Evolutionary conservation across 1,140 invertebrate species (phyloP), one percentile per base, ranked within the genome.

Genomic region (Camponotus pennsylvanicus): DNA sequence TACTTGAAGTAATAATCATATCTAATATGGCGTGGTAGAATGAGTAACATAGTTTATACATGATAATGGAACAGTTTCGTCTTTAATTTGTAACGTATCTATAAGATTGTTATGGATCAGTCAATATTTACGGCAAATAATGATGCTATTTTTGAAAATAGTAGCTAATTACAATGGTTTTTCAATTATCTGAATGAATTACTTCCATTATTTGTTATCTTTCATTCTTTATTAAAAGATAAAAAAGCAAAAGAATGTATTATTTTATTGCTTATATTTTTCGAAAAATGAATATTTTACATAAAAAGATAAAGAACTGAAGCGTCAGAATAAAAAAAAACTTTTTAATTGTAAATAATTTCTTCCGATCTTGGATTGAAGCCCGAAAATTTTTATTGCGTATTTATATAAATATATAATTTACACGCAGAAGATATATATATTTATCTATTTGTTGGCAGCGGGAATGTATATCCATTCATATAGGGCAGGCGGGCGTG

Each of bases 401-500:
- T n/a, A 27, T 55, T 15, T 76, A 76, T 40, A 27, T 27, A 27
- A 27, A 27, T 27, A 27, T 40, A 40, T 40, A 21, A n/a, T 49
- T 42, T 32, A 59, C 9, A 40, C 13, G 3, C 15, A 5, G 2
- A 13, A 2, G 1, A 76, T 7, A 59, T 59, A 42, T 37, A n/a
- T 86, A 42, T 73, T 83, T 55, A 83, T 85, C 86, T 71, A 80
- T 86, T 92, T 83, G 3, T 21, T 61, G 75, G 18, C 79, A 95
- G 94, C 87, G 94, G 59, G 97, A 97, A 94, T 96, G 96, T 90
- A 96, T 97, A 88, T 96, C 96, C 76, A 95, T 97, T 86, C 97
- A 97, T 90, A 95, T 97, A 73, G 97, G 97, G 18, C 97, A 97
- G 92, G 97, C 97, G n/a, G 97, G 97, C 21, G 96, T 97, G 42